Base-by-base conservation (phyloP, 2,113 vertebrate species). In the Oxyruncus cristatus region DNA sequence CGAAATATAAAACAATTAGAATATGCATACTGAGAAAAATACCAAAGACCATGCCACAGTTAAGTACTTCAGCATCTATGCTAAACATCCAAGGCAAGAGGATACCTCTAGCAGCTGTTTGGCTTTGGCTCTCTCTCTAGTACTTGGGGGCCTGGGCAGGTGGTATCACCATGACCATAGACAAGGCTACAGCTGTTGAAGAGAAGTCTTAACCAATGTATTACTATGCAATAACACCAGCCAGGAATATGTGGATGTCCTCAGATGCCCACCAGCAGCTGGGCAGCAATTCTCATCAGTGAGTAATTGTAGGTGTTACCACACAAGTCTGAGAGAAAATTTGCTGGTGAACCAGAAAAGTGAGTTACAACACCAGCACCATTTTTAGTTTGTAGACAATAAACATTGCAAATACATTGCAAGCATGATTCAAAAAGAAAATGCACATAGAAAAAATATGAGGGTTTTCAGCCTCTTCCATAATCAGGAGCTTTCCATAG, bases 211-310 rank as follows among this genome's bases (percentile, higher is more conserved):
- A 26, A 28, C 12, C 49, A 89, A 46, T 3, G 1, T 58, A 17
- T 23, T 74, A 3, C 6, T 35, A 4, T 14, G 6, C 14, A 42
- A 22, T 30, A 70, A 49, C 33, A 62, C 12, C 37, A 82, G 16
- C 6, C 35, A 50, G 24, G 23, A 86, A 35, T n/a, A 49, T 5
- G 4, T 35, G 19, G 9, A 33, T 30, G 19, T 17, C 27, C 32
- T 89, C 74, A 65, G 44, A 72, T 66, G 22, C 8, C 27, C 3
- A 1, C 5, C 41, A 68, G 39, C 20, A 49, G 11, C 41, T 35
- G 21, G 32, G 18, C 30, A 73, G 11, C 1, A 0, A 37, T 65
- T 41, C n/a, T 72, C 12, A 11, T 5, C 6, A 50, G 6, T n/a
- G 65, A n/a, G 20, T 33, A 77, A n/a, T 26, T 55, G 37, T 21